These are phyloP conservation scores for Malacoctenus gilli DNA, from an alignment of 2,797 vertebrate species.

Conservation along the genomic window DNA sequence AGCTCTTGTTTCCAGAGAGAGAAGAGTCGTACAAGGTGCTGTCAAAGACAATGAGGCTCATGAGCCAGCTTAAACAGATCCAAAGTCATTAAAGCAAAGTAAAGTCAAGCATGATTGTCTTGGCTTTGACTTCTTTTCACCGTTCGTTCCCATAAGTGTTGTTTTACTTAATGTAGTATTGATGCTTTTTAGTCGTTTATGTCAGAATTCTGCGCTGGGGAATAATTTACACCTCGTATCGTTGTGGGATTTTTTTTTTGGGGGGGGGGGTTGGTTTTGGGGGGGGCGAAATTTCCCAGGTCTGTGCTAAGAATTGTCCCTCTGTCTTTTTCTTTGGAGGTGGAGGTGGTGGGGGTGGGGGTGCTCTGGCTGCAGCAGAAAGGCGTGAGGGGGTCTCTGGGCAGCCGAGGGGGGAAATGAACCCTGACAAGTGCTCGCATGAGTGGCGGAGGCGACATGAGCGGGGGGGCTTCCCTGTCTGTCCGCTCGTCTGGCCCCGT, in stretches of 20 bases:
- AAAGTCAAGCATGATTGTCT: constrained; percentile 30
- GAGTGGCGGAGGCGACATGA: constrained; percentile 71
- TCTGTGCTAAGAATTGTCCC: constrained; percentile 65
- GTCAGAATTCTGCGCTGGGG: constrained; percentile 37
- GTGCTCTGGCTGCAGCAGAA: constrained; percentile 69
- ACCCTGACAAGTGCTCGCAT: constrained; percentile 70
- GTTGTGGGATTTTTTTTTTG: constrained; percentile 39
- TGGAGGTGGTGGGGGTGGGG: no score
- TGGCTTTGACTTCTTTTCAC: constrained; percentile 19
- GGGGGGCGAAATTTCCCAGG: constrained; percentile 32
- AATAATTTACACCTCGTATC: constrained; percentile 60
- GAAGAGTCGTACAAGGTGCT: constrained; percentile 34
- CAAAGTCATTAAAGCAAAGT: constrained; percentile 22
- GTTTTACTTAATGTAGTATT: constrained; percentile 45
- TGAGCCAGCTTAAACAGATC: constrained; percentile 26
- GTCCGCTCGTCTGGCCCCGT: constrained; percentile 48
- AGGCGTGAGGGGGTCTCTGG: constrained; percentile 70
- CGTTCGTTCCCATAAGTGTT: constrained; percentile 43
- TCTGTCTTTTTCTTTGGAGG: constrained; percentile 68
- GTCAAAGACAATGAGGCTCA: constrained; percentile 54
- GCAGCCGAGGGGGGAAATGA: constrained; percentile 78
- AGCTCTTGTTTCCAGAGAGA: constrained; percentile 26
- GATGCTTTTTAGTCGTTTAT: constrained; percentile 36
- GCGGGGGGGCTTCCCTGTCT: constrained; percentile 72
- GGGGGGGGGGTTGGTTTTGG: no score